Base-by-base conservation (phyloP, 2,113 vertebrate genomes). In the Hypocryptadius cinnamomeus region DNA sequence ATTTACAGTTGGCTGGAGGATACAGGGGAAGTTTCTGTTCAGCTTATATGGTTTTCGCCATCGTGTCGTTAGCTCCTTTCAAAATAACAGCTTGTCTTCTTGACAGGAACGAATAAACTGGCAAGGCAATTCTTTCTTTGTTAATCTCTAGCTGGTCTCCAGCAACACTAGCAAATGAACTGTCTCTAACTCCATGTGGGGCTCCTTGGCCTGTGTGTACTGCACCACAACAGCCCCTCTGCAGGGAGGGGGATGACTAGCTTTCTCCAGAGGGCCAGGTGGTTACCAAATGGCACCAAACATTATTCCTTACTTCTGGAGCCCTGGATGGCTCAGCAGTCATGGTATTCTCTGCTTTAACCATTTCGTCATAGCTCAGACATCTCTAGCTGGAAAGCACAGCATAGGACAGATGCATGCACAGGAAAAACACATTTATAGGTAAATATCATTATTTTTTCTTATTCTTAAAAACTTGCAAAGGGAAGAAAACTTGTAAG, bases 11-110 rank as follows among this genome's bases (percentile, higher is more conserved):
- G 94, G 94, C 93, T 96, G 79, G 64, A 95, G 82, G 86, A 95
- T 61, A 78, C 57, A 94, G 88, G 87, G 79, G 65, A 87, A 85
- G 83, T 94, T 96, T 96, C 92, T 96, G 87, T 94, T 95, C 93
- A 81, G 90, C 91, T 96, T 96, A 91, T 91, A 94, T 84, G 94
- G 94, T 92, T 93, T 93, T 95, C 8, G 2, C 71, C 88, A 85
- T 96, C 33, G 24, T 94, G 88, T 78, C 44, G 3, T 85, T 96
- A 91, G 83, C 78, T 94, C 86, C 76, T 94, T 94, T 95, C 92
- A 95, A 95, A 97, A 94, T 90, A 96, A 96, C 87, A 96, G 93
- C 90, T 96, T 96, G 93, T 74, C 77, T 94, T 90, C 87, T 89
- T 97, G 92, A 95, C 93, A 96, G 87, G 87, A 95, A 92, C 0